Evolutionary conservation across 2,888 invertebrate genomes (phyloP).

Genomic region (Hydraecia micacea): DNA sequence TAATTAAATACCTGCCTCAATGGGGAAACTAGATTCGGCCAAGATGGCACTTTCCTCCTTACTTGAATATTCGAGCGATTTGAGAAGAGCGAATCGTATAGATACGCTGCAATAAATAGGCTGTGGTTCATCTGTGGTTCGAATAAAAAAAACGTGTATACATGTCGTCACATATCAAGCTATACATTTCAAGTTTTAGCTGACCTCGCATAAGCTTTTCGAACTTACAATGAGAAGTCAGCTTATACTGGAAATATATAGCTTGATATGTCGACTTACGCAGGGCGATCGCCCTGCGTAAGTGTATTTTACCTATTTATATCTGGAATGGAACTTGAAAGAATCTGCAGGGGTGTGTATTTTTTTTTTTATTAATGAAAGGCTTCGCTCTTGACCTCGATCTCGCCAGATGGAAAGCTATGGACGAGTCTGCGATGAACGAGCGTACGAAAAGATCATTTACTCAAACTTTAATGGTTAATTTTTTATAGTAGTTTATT

Average conservation of each 20-base stretch:
- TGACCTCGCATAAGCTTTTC: background rate
- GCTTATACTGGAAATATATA: background rate
- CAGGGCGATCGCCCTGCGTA: too few species aligned
- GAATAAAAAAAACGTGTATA: background rate
- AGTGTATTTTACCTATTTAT: background rate
- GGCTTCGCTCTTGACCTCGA: conserved; percentile 1
- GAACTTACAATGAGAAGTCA: background rate
- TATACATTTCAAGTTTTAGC: background rate
- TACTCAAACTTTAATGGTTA: background rate
- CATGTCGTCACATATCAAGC: background rate
- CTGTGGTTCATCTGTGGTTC: too few species aligned
- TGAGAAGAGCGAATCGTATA: conserved; percentile 25
- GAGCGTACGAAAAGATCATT: background rate
- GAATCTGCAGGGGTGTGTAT: background rate
- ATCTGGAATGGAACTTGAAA: background rate
- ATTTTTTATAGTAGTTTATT: too few species aligned
- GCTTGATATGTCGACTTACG: too few species aligned
- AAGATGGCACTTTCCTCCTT: conserved; percentile 23
- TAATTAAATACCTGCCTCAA: conserved; percentile 73
- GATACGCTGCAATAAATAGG: background rate
- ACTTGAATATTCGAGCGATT: conserved; percentile 24
- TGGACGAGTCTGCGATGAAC: background rate
- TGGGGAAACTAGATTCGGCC: conserved; percentile 56
- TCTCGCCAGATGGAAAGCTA: background rate
- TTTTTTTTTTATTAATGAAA: conserved; percentile 22